Base-by-base conservation (phyloP, 2,888 invertebrate genomes). In the Epirrhoe alternata region DNA sequence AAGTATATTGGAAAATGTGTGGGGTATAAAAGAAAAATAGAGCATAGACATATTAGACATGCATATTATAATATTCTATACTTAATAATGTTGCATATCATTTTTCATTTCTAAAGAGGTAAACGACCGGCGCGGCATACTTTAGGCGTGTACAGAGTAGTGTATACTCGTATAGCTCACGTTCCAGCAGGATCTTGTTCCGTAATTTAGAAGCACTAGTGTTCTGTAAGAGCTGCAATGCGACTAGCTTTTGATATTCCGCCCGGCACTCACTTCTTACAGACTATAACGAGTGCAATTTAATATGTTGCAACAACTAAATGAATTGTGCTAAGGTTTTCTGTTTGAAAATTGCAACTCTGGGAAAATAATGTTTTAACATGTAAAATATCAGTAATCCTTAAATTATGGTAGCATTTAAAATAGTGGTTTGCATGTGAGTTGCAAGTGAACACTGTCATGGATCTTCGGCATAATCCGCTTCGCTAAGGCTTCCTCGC, bases 391-490 rank as follows among this genome's bases (percentile, higher is more conserved):
- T 35, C 8, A 7, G 7, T 35, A 8, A 8, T 38, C 8, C 10
- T 8, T 8, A 38, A 38, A 10, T 6, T 38, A 38, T 38, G 12
- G 38, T 12, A 12, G 38, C 3, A 24, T 42, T 10, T 10, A 12
- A 33, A 33, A 42, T 35, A 5, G 1, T 38, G 50, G 52, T 64
- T 61, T 24, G 56, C 58, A 68, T 54, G 54, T n/a, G 50, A 51
- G 14, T n/a, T 54, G 35, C 53, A 14, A 31, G 42, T 31, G 49
- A 35, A 31, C n/a, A 30, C 24, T 53, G 49, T n/a, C 64, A 68
- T 68, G 61, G 57, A 64, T 64, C 64, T 64, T 68, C 57, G 16
- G 17, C 45, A 6, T 64, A 61, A 64, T 64, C 64, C 64, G 38
- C 49, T 56, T 4, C 14, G 30, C 7, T 53, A 53, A 6, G 68